Percentiles rank a stretch among this genome's conserved stretches.
phyloP scores from a whole-genome alignment of 2,113 vertebrate genomes.

The Sterrhoptilus dennistouni region DNA sequence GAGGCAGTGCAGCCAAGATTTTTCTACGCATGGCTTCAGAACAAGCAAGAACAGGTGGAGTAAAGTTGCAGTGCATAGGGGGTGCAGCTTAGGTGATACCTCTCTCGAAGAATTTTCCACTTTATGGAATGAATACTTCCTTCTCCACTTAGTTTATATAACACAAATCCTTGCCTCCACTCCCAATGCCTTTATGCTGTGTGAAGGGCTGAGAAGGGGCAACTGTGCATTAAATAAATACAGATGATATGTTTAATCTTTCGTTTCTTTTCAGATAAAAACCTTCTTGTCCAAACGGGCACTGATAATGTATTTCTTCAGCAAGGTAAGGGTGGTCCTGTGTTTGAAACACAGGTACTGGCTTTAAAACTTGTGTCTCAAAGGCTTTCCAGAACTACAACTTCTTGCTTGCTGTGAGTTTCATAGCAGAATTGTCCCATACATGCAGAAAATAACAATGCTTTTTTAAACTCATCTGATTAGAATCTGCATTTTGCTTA shows the following conservation, averaged over 20 bases:
- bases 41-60: conserved; percentile 89
- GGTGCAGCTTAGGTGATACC: background rate
- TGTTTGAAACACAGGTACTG: background rate
- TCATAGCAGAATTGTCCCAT: background rate
- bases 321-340: conserved; percentile 85
- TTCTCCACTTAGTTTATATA: background rate
- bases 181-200: background rate
- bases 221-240: background rate
- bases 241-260: background rate
- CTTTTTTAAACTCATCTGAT: background rate
- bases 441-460: background rate
- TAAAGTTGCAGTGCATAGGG: background rate
- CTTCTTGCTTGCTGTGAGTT: background rate
- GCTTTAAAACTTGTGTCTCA: background rate
- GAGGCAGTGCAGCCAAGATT: conserved; percentile 59
- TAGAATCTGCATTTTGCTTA: background rate
- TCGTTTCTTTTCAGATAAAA: conserved; percentile 83
- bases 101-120: background rate
- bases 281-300: conserved; percentile 88
- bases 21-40: conserved; percentile 83
- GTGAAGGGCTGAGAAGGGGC: background rate
- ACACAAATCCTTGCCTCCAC: background rate
- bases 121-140: background rate
- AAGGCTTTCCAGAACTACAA: background rate
- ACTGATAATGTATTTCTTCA: conserved; percentile 95